Conservation (phyloP, 2,113 vertebrate species). For the Calidris pugnax region DNA sequence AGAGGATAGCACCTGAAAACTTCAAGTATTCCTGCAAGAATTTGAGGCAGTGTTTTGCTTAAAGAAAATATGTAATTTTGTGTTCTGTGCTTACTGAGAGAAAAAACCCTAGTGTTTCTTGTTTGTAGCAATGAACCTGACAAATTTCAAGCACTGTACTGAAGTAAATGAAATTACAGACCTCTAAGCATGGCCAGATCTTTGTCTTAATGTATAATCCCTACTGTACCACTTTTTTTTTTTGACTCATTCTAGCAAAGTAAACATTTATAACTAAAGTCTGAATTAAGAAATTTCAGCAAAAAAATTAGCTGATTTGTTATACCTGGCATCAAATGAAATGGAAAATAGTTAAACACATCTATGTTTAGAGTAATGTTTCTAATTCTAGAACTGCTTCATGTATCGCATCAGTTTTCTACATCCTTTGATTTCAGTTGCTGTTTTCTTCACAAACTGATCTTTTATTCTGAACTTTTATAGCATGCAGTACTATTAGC, state of each 20-base stretch:
- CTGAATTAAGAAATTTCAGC: not conserved
- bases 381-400: not conserved
- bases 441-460: not conserved
- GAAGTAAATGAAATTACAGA: not conserved
- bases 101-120: not conserved
- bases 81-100: not conserved
- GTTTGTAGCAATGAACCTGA: not conserved
- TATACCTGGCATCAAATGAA: not conserved
- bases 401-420: not conserved
- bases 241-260: not conserved
- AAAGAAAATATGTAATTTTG: not conserved
- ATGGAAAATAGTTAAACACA: not conserved
- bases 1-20: not conserved
- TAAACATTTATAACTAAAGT: not conserved
- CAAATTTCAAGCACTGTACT: not conserved
- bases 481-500: not conserved
- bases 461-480: not conserved
- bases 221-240: accelerated
- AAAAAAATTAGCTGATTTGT: not conserved
- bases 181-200: not conserved
- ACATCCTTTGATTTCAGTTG: not conserved
- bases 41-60: not conserved
- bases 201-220: not conserved
- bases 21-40: not conserved
- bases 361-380: not conserved